These are phyloP conservation scores for Siphlonurus alternatus DNA, from an alignment of 2,888 invertebrate genomes.

Conservation along the genomic window DNA sequence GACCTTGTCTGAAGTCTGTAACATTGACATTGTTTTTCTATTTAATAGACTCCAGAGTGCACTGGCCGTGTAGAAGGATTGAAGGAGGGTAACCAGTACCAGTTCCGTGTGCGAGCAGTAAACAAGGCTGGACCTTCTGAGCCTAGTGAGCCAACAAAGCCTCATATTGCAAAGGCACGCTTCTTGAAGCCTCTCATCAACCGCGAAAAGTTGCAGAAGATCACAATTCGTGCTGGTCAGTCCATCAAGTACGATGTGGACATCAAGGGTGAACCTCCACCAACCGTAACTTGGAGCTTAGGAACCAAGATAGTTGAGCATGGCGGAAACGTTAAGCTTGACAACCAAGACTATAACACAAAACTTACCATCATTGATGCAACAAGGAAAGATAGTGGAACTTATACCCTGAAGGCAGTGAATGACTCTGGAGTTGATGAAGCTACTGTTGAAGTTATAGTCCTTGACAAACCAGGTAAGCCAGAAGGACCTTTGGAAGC, in stretches of 20 bases:
- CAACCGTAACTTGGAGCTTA: constrained; percentile 69
- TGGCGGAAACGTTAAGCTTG: constrained; percentile 52
- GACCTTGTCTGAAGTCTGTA: neutral
- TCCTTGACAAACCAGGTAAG: constrained; percentile 69
- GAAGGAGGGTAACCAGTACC: constrained; percentile 82
- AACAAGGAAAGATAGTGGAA: constrained; percentile 69
- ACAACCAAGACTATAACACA: constrained; percentile 84
- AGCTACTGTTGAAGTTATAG: constrained; percentile 80
- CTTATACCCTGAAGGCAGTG: constrained; percentile 79
- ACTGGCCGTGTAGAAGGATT: constrained; percentile 72
- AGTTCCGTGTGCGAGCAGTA: constrained; percentile 86
- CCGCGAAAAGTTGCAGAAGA: constrained; percentile 75
- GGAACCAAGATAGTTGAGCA: constrained; percentile 47
- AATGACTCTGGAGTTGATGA: constrained; percentile 89
- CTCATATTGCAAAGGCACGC: constrained; percentile 72
- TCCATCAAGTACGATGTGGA: constrained; percentile 83
- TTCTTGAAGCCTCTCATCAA: constrained; percentile 88
- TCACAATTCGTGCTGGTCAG: constrained; percentile 81
- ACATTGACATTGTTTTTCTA: neutral
- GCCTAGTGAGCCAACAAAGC: constrained; percentile 75
- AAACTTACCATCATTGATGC: constrained; percentile 67
- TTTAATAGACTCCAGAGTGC: constrained; percentile 47
- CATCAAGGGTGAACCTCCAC: constrained; percentile 92
- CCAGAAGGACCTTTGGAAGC: constrained; percentile 89
- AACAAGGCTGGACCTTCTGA: constrained; percentile 91